phyloP scores from a whole-genome alignment of 2,888 invertebrate species.

The Lepetodrilus schrolli region DNA sequence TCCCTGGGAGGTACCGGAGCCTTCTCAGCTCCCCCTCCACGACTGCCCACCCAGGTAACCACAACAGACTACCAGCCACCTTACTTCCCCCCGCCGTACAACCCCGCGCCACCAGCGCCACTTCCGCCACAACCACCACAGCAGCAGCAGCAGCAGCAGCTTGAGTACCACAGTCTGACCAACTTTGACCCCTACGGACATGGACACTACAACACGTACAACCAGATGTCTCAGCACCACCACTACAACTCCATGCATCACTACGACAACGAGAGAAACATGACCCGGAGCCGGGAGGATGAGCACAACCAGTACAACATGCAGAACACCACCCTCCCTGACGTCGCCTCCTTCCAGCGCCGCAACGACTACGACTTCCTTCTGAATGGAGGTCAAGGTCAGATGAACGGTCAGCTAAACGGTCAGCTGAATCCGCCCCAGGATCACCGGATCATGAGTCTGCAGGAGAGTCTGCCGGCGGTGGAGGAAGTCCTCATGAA shows the following conservation, averaged over 20 bases:
- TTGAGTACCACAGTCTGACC: conserved; percentile 37
- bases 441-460: conserved; percentile 11
- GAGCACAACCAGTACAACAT: conserved; percentile 22
- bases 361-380: conserved; percentile 24
- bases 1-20: neutral
- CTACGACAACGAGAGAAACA: conserved; percentile 30
- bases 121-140: conserved; percentile 41
- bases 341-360: neutral
- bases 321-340: conserved; percentile 4
- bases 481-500: conserved; percentile 36
- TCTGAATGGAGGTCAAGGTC: neutral
- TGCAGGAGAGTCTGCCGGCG: conserved; percentile 36
- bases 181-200: conserved; percentile 32
- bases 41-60: neutral
- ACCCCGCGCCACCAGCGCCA: conserved; percentile 38
- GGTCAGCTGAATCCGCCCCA: too few relatives aligned
- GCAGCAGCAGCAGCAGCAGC: conserved; percentile 40
- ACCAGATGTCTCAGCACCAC: conserved; percentile 32
- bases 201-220: conserved; percentile 31
- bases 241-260: conserved; percentile 35
- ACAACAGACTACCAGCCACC: conserved; percentile 47
- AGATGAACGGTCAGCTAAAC: conserved; percentile 23
- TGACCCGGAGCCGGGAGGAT: conserved; percentile 32
- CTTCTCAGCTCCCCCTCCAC: conserved; percentile 2
- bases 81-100: conserved; percentile 51